Conservation (phyloP, 2,888 invertebrate species). For the Diplazon laetatorius region DNA sequence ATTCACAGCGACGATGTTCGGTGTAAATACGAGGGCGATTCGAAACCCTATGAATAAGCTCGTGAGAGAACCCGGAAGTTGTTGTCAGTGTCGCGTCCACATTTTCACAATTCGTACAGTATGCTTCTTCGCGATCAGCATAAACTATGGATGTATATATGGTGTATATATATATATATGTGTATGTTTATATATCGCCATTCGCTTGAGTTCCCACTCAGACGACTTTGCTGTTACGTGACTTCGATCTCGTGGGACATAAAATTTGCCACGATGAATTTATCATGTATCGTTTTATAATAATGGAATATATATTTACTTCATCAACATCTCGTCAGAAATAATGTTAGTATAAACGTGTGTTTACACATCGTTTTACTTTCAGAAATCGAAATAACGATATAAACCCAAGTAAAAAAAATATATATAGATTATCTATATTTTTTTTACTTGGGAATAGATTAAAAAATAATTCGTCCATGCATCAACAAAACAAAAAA, state of each 20-base stretch:
- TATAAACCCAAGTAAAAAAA: background rate
- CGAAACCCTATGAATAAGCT: slow-evolving; percentile 23
- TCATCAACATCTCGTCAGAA: background rate
- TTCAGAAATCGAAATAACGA: background rate
- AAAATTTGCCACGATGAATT: slow-evolving; percentile 3
- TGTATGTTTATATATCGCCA: background rate
- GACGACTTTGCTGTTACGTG: background rate
- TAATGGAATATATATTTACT: background rate
- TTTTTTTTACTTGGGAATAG: too few relatives aligned
- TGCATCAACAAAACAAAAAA: too few relatives aligned
- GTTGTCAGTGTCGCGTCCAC: slow-evolving; percentile 2
- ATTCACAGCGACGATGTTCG: slow-evolving; percentile 18
- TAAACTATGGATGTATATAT: background rate
- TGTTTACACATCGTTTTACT: too few relatives aligned
- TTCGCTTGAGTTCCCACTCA: background rate
- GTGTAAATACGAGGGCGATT: slow-evolving; percentile 12
- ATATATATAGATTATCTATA: background rate
- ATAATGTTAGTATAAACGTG: too few relatives aligned
- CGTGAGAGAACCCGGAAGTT: slow-evolving; percentile 19
- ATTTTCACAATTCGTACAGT: background rate
- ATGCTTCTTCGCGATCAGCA: slow-evolving; percentile 18
- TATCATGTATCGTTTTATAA: background rate
- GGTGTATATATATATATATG: too few relatives aligned
- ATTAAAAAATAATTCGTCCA: too few relatives aligned
- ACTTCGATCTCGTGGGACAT: background rate